phyloP scores from a whole-genome alignment of 1,140 invertebrate species.

The Delia radicum region DNA sequence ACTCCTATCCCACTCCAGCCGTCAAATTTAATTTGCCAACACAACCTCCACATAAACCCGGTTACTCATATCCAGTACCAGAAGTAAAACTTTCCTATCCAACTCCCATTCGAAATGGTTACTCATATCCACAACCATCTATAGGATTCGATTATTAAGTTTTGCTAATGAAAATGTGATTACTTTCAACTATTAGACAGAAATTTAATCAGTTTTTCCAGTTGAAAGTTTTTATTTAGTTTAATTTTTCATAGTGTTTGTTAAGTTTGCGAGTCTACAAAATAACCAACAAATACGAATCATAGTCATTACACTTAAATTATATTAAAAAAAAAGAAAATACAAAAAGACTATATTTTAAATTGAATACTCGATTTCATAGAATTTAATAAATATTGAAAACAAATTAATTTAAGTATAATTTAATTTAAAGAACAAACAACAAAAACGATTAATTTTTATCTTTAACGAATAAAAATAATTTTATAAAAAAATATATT shows the following conservation, averaged over 20 bases:
- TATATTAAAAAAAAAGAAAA: background rate
- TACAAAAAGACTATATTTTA: background rate
- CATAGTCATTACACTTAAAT: constrained; percentile 7
- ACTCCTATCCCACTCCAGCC: constrained; percentile 14
- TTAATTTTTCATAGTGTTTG: constrained; percentile 1
- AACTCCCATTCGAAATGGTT: background rate
- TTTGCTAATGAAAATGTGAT: too few species aligned
- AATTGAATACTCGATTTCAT: background rate
- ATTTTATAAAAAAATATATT: background rate
- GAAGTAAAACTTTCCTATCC: background rate
- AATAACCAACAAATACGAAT: background rate
- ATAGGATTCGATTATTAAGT: constrained; percentile 10
- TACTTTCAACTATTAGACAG: background rate
- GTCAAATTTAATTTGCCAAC: constrained; percentile 16
- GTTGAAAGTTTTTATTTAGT: background rate
- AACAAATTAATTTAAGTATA: background rate
- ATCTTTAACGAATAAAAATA: background rate
- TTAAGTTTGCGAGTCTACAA: background rate
- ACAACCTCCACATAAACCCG: background rate
- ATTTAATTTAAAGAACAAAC: background rate
- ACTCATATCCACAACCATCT: constrained; percentile 20
- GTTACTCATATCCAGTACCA: constrained; percentile 6
- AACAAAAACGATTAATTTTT: background rate
- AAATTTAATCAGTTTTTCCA: background rate
- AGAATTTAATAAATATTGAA: background rate